Evolutionary conservation across 2,797 vertebrate species (phyloP).

Genomic region (Paedocypris micromegethes): DNA sequence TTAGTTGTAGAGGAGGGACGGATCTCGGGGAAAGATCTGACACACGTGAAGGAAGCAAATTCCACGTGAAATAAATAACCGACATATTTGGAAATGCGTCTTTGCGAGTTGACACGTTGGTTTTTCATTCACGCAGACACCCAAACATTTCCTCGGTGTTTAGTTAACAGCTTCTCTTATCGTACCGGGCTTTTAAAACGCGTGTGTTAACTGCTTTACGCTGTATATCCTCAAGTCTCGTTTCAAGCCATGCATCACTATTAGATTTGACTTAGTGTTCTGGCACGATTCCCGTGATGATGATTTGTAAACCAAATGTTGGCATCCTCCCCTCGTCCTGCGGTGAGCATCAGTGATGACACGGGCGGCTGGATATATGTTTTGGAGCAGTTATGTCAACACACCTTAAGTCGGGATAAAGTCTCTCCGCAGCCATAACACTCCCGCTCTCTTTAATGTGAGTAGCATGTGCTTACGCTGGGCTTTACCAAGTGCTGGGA

Average conservation of each 20-base stretch:
- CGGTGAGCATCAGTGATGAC: conserved; percentile 26
- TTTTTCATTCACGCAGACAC: conserved; percentile 5
- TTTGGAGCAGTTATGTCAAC: conserved; percentile 54
- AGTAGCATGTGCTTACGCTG: conserved; percentile 27
- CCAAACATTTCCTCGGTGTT: conserved; percentile 15
- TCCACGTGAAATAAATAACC: too few species aligned
- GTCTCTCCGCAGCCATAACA: conserved; percentile 40
- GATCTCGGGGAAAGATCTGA: too few species aligned
- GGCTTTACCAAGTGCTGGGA: conserved; percentile 45
- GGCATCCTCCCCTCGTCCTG: too few species aligned
- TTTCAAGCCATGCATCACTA: too few species aligned
- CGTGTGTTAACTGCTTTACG: neutral
- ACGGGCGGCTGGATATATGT: conserved; percentile 41
- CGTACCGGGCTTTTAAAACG: neutral
- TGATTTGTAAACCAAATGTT: conserved; percentile 18
- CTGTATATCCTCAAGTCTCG: too few species aligned
- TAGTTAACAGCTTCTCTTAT: conserved; percentile 18
- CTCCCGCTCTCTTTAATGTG: conserved; percentile 36
- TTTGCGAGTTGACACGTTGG: neutral
- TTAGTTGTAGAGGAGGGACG: too few species aligned
- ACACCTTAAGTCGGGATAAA: conserved; percentile 45
- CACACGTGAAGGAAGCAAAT: too few species aligned
- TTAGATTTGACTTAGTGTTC: too few species aligned
- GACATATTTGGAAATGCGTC: too few species aligned
- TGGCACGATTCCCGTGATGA: conserved; percentile 1